Base-by-base conservation (phyloP, 2,797 vertebrate species). In the Acanthopagrus latus region DNA sequence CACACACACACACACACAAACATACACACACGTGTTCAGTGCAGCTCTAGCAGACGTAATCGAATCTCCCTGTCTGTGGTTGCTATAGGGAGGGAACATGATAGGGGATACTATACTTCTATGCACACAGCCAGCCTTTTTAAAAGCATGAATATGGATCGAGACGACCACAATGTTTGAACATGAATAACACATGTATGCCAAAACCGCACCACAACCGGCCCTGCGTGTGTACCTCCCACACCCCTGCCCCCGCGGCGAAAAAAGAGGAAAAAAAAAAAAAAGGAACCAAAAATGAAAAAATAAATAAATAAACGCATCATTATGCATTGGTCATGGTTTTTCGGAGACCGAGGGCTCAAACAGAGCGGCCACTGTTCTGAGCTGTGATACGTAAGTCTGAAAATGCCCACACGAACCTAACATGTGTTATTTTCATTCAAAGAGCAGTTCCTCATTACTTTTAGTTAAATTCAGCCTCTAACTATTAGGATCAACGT, bases 111-210 rank as follows among this genome's bases (percentile, higher is more conserved):
- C 88, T 90, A 92, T 90, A 88, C 88, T 82, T 89, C 85, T 75
- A 90, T 71, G 64, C 81, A 92, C 88, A 93, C 84, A 89, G 86
- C 62, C 76, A 72, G 78, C 70, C 75, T 88, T 92, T 93, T 90
- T 90, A 86, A 91, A 90, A 86, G 87, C 92, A 94, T 94, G 93
- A 95, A 94, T 94, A 95, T 94, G 93, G 89, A 94, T 93, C 63
- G 84, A 83, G 86, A 92, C 54, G 66, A 93, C 93, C 94, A 92
- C 93, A 93, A 93, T 93, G 94, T 94, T 94, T 94, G 90, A 94
- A 94, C 92, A 94, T 93, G 94, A 94, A 94, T 95, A 94, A 95
- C 93, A 89, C 90, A 93, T 93, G 91, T 91, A 91, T 86, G 93
- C 88, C 92, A 91, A 92, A 93, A 93, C 92, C 92, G 71, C 90